A percentile compares a stretch with the other conserved stretches of the same genome.
Evolutionary conservation across 2,113 vertebrate genomes (phyloP).

Genomic region (Elaphurus davidianus): DNA sequence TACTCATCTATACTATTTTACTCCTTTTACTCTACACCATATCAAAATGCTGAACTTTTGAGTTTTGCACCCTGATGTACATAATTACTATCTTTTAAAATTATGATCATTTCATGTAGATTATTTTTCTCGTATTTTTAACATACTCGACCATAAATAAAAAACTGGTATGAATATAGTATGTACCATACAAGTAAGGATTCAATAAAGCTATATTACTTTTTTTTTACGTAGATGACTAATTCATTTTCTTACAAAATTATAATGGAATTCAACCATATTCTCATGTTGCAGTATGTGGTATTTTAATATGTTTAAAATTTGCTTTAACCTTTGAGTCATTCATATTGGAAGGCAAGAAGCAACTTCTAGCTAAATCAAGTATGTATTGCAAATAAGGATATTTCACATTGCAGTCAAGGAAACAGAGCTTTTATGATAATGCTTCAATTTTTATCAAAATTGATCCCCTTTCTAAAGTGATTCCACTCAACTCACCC

Average conservation of each 20-base stretch:
- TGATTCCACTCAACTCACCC: conserved; percentile 28
- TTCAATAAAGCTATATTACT: background rate
- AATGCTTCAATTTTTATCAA: conserved; percentile 58
- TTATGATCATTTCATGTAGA: background rate
- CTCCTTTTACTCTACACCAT: background rate
- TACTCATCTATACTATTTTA: background rate
- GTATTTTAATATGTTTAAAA: background rate
- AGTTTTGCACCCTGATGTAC: background rate
- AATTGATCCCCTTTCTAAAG: conserved; percentile 33
- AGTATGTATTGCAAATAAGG: conserved; percentile 44
- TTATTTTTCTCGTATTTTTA: background rate
- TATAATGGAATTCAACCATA: background rate
- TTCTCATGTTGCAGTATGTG: background rate
- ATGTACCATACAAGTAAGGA: background rate
- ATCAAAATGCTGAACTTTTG: background rate
- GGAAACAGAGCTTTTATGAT: conserved; percentile 49
- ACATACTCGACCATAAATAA: background rate
- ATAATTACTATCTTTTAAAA: background rate
- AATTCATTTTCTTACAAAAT: background rate
- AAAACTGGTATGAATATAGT: background rate
- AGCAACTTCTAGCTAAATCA: conserved; percentile 25
- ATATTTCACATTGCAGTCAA: conserved; percentile 29
- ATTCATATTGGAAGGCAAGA: conserved; percentile 13
- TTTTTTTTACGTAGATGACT: background rate
- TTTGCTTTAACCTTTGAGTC: conserved; percentile 13